phyloP scores from a whole-genome alignment of 2,113 vertebrate species.

The Cairina moschata region DNA sequence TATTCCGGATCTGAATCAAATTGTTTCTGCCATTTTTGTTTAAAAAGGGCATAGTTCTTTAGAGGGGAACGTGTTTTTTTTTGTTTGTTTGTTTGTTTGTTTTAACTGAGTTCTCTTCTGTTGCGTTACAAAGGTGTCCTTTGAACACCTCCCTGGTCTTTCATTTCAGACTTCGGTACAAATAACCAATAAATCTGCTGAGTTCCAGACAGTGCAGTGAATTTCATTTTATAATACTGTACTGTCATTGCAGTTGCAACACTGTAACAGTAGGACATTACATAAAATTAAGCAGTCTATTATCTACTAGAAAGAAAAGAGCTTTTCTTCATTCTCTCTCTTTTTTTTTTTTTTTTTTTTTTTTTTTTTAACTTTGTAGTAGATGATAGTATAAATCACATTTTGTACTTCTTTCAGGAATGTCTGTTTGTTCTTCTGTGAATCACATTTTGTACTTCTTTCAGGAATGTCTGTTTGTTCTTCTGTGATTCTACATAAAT shows the following conservation, averaged over 20 bases:
- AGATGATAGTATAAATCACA: neutral
- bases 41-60: neutral
- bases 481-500: conserved; percentile 12
- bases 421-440: too few relatives aligned
- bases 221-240: neutral
- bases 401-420: too few relatives aligned
- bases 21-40: neutral
- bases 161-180: neutral
- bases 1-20: neutral
- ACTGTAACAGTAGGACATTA: neutral
- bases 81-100: too few relatives aligned
- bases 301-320: neutral
- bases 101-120: neutral
- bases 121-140: neutral
- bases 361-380: neutral
- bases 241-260: neutral
- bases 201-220: neutral
- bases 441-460: conserved; percentile 16
- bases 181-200: neutral
- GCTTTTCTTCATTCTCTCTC: neutral
- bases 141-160: neutral
- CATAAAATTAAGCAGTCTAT: conserved; percentile 15
- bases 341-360: neutral
- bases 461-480: neutral
- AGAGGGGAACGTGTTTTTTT: neutral